Conservation (phyloP, 1,140 invertebrate species). For the Ceratina japonica region DNA sequence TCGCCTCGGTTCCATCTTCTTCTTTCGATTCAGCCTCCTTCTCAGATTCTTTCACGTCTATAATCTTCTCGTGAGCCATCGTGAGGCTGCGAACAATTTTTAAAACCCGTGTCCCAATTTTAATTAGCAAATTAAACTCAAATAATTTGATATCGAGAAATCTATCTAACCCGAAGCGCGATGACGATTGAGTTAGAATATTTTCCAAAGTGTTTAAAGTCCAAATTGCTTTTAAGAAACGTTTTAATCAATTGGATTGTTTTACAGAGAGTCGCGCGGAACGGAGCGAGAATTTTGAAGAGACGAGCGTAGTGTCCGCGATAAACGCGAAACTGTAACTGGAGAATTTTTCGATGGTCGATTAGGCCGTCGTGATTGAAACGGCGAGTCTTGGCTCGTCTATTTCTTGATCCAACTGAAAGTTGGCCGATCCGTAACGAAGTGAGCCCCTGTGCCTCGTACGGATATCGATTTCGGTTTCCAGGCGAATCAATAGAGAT, state of each 20-base stretch:
- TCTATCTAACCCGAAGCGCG: too few relatives aligned
- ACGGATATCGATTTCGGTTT: slow-evolving; percentile 76
- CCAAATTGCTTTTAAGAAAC: too few relatives aligned
- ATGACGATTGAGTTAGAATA: too few relatives aligned
- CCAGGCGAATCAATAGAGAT: slow-evolving; percentile 72
- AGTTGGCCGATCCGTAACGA: slow-evolving; percentile 68
- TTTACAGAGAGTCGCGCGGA: neutral
- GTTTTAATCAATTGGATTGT: too few relatives aligned
- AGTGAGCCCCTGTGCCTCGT: slow-evolving; percentile 75
- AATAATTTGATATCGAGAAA: too few relatives aligned
- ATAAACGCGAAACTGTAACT: slow-evolving; percentile 6
- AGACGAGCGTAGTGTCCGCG: neutral
- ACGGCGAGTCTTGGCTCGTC: slow-evolving; percentile 43
- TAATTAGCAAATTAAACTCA: too few relatives aligned
- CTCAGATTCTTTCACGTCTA: neutral
- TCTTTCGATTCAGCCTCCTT: neutral
- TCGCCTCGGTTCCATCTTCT: neutral
- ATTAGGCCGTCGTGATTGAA: slow-evolving; percentile 14
- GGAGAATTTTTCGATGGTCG: slow-evolving; percentile 24
- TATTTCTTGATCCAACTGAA: slow-evolving; percentile 57
- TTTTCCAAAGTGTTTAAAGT: too few relatives aligned
- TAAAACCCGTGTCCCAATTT: too few relatives aligned
- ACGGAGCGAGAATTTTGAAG: neutral
- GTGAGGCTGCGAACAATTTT: too few relatives aligned
- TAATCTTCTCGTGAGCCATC: too few relatives aligned